Base-by-base conservation (phyloP, 1,140 invertebrate genomes). In the Tetramorium simillimum region DNA sequence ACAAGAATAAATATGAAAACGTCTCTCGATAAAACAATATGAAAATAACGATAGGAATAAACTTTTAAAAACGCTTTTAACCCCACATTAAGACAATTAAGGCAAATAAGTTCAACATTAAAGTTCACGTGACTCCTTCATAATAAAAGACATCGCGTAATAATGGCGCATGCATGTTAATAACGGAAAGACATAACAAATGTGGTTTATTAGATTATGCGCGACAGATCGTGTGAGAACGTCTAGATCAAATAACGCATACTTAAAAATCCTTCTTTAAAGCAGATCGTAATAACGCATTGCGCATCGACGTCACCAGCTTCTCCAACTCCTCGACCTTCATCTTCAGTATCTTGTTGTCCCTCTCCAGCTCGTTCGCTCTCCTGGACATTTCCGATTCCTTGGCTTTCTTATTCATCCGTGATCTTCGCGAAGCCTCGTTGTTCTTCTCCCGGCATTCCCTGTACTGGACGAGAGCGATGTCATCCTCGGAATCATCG, bases 391-490 rank as follows among this genome's bases (percentile, higher is more conserved):
- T 95, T 73, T 96, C 95, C 2, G 86, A 91, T 87, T 97, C 97
- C 88, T 97, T 97, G 7, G 96, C 95, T 93, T 97, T 97, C 77
- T 97, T 96, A 82, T 97, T 97, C 94, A 96, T 96, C 81, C 97
- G 94, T 0, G 97, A 97, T 88, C 96, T 96, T 90, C 97, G 95
- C 16, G 97, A 97, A 9, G 97, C 97, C 93, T 97, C 97, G 92
- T 98, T 98, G 92, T 98, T 98, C 89, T 97, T 97, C 86, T 97
- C 96, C 18, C 97, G 95, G 18, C 97, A 95, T 90, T 97, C 96
- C 28, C 96, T 95, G 89, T 97, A 97, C 85, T 95, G 96, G 14
- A 88, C 89, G 46, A 88, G 90, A 7, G 92, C 89, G 18, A 77
- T 58, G 4, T 87, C 86, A 63, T 94, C 92, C 2, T 95, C 92